Percentiles rank a stretch among this genome's conserved stretches.
Evolutionary conservation across 35 echinoderm and acorn worm genomes (phyloP).

Genomic region (Apostichopus californicus): DNA sequence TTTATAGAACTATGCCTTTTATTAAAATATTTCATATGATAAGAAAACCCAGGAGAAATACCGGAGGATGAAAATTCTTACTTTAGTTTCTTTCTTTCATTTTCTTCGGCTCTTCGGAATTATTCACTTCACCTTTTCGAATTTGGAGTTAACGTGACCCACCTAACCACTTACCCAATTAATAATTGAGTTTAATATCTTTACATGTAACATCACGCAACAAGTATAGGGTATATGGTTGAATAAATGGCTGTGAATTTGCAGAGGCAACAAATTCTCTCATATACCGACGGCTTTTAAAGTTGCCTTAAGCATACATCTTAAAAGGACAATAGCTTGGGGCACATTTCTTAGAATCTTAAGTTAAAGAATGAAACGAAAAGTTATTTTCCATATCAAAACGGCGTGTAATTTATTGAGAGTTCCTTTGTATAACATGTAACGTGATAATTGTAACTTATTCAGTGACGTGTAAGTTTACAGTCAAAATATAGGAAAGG

Average conservation of each 20-base stretch:
- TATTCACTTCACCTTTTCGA: no score
- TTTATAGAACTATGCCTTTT: no score
- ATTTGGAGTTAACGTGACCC: no score
- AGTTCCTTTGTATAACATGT: neutral
- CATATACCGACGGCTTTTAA: neutral
- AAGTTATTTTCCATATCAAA: constrained; percentile 14
- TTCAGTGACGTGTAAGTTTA: neutral
- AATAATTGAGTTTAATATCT: no score
- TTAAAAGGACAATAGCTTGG: neutral
- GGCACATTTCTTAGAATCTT: neutral
- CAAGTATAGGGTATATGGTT: neutral
- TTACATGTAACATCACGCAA: no score
- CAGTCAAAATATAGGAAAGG: neutral
- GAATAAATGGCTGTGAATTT: neutral
- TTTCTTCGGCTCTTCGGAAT: no score
- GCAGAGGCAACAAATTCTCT: neutral
- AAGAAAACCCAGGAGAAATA: no score
- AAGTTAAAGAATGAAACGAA: neutral
- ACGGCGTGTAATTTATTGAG: constrained; percentile 10
- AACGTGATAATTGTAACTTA: neutral
- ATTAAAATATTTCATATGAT: no score
- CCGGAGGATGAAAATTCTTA: no score
- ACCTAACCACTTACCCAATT: no score
- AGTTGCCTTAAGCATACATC: neutral
- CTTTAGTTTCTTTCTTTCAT: no score